phyloP scores from a whole-genome alignment of 2,113 vertebrate genomes.

The Elaphurus davidianus region DNA sequence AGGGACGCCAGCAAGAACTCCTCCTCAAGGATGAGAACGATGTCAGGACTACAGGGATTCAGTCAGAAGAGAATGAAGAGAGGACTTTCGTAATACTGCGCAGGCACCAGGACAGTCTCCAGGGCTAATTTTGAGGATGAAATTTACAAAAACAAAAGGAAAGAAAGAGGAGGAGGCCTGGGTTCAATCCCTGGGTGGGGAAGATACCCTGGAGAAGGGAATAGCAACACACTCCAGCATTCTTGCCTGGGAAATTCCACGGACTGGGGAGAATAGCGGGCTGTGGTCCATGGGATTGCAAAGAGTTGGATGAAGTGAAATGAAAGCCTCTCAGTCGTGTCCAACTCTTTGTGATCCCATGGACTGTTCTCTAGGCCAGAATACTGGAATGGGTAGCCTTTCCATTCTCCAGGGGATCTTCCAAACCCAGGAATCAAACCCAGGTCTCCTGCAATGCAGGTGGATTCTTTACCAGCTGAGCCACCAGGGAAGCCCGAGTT shows the following conservation, averaged over 20 bases:
- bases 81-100: background rate
- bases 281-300: background rate
- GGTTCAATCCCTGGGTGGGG: background rate
- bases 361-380: background rate
- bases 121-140: background rate
- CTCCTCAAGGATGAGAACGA: background rate
- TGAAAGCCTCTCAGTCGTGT: background rate
- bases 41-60: background rate
- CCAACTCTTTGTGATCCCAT: background rate
- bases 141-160: background rate
- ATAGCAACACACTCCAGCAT: background rate
- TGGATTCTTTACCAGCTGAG: background rate
- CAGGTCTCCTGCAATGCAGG: background rate
- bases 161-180: background rate
- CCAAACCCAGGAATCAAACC: background rate
- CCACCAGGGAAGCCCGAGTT: background rate
- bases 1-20: background rate
- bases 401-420: background rate
- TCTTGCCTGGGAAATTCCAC: background rate
- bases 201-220: background rate
- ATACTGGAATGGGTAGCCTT: background rate
- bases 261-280: background rate
- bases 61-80: background rate
- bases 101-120: background rate
- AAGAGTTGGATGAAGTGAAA: background rate